Percentiles rank a stretch among this genome's conserved stretches.
phyloP scores from a whole-genome alignment of 1,140 invertebrate genomes.

The Octopus sinensis region DNA sequence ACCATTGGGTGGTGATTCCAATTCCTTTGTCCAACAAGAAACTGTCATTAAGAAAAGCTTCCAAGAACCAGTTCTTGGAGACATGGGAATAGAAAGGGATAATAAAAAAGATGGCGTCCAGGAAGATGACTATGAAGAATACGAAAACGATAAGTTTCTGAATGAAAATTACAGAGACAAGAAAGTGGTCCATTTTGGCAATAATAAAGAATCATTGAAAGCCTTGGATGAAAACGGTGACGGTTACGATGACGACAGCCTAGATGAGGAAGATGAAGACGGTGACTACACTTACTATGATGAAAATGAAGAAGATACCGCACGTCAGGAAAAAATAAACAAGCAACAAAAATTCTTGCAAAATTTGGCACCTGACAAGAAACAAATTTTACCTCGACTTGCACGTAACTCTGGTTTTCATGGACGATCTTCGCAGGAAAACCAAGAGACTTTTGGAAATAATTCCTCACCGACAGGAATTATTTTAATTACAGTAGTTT shows the following conservation, averaged over 20 bases:
- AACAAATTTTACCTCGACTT: background rate
- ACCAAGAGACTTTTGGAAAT: background rate
- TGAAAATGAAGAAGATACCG: constrained; percentile 19
- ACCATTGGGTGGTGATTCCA: background rate
- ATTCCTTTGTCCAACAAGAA: background rate
- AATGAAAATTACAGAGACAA: constrained; percentile 21
- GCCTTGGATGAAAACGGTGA: constrained; percentile 13
- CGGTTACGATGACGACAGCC: constrained; percentile 24
- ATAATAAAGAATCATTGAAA: constrained; percentile 16
- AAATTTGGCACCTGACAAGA: background rate
- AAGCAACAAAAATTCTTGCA: background rate
- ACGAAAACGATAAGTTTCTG: constrained; percentile 24
- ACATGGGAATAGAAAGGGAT: background rate
- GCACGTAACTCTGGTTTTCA: background rate
- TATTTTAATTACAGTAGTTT: constrained; percentile 27
- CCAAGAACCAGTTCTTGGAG: background rate
- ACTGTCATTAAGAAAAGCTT: background rate
- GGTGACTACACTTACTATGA: constrained; percentile 31
- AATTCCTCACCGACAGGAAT: constrained; percentile 10
- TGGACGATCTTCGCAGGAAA: background rate
- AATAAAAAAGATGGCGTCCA: constrained; percentile 25
- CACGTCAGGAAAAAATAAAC: background rate
- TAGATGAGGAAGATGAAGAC: constrained; percentile 24
- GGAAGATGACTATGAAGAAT: constrained; percentile 26
- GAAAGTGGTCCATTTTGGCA: constrained; percentile 23